Conservation (phyloP, 2,797 vertebrate species). For the Iguana delicatissima region DNA sequence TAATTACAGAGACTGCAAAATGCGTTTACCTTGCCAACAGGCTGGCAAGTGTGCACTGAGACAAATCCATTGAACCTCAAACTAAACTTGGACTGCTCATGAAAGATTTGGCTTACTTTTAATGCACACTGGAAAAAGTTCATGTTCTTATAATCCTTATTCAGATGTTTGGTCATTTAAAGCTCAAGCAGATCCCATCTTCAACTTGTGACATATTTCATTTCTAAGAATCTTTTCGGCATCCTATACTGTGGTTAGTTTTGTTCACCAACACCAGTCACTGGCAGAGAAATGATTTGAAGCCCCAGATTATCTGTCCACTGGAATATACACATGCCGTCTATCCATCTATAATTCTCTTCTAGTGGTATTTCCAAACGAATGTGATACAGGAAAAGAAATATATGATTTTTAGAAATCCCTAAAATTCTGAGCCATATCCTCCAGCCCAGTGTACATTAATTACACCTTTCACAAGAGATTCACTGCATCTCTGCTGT, state of each 20-base stretch:
- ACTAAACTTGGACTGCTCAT: no score
- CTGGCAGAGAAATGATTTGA: neutral
- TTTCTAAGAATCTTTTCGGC: neutral
- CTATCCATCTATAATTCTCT: neutral
- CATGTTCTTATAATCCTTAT: neutral
- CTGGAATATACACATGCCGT: no score
- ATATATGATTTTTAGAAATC: neutral
- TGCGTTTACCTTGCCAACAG: no score
- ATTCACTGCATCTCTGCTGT: slow-evolving; percentile 2
- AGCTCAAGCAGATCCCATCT: neutral
- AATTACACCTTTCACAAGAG: neutral
- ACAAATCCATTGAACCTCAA: no score
- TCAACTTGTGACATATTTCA: neutral
- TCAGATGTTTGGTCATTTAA: slow-evolving; percentile 17
- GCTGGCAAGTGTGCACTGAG: no score
- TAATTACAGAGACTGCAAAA: no score
- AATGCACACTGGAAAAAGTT: slow-evolving; percentile 10
- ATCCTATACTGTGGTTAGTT: neutral
- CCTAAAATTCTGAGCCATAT: neutral
- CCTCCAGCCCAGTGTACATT: neutral
- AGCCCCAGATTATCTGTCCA: no score
- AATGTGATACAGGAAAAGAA: neutral
- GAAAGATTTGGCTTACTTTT: neutral
- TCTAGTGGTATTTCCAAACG: neutral
- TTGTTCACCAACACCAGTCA: neutral